Conservation (phyloP, 2,888 invertebrate species). For the Ferdinandea cuprea region DNA sequence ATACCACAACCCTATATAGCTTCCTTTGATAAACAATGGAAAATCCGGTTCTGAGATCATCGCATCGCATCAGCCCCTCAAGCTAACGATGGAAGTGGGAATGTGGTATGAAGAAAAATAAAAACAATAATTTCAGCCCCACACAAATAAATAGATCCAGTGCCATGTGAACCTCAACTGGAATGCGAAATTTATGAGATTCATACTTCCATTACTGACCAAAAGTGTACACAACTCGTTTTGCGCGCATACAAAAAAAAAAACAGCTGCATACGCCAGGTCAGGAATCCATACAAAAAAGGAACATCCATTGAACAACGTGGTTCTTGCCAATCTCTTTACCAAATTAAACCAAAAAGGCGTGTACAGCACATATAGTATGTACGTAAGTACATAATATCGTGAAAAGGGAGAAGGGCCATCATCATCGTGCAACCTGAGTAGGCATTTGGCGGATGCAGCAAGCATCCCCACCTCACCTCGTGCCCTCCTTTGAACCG, state of each 20-base stretch:
- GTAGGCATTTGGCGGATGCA: slow-evolving; percentile 68
- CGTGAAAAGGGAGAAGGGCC: slow-evolving; percentile 53
- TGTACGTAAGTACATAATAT: slow-evolving; percentile 6
- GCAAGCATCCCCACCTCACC: slow-evolving; percentile 50
- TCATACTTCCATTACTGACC: slow-evolving; percentile 68
- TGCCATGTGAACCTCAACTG: slow-evolving; percentile 65
- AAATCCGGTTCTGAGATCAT: slow-evolving; percentile 67
- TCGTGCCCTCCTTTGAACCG: slow-evolving; percentile 62
- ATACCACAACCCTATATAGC: slow-evolving; percentile 5
- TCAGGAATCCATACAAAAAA: slow-evolving; percentile 65
- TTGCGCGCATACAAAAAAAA: slow-evolving; percentile 42
- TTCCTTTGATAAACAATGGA: slow-evolving; percentile 59
- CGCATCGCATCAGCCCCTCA: slow-evolving; percentile 33
- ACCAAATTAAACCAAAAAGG: slow-evolving; percentile 67
- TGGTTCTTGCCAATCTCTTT: slow-evolving; percentile 70
- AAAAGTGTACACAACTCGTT: slow-evolving; percentile 69
- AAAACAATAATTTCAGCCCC: slow-evolving; percentile 29
- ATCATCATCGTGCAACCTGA: slow-evolving; percentile 52
- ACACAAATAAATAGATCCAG: slow-evolving; percentile 49
- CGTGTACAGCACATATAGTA: too few relatives aligned
- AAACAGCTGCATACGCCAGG: slow-evolving; percentile 63
- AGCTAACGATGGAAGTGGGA: slow-evolving; percentile 4
- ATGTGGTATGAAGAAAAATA: slow-evolving; percentile 15
- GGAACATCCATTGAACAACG: slow-evolving; percentile 32
- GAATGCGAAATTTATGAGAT: slow-evolving; percentile 70